Conservation (phyloP, 2,113 vertebrate genomes). For the Micromys minutus region DNA sequence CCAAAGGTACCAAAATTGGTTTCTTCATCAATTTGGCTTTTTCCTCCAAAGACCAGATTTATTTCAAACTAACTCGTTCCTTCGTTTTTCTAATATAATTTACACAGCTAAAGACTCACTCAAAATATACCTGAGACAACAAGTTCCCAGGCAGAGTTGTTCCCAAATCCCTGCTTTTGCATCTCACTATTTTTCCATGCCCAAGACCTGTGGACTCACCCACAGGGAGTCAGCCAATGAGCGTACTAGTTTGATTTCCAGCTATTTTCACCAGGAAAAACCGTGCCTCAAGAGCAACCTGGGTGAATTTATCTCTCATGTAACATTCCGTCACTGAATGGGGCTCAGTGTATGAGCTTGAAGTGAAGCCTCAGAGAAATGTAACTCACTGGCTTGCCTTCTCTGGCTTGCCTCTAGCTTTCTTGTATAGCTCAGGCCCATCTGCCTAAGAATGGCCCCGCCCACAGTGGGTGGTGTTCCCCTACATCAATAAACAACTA, state of each 20-base stretch:
- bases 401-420: not conserved
- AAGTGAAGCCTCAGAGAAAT: not conserved
- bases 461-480: too few species aligned
- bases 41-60: not conserved
- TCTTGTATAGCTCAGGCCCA: not conserved
- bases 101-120: not conserved
- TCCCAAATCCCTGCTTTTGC: not conserved
- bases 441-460: not conserved
- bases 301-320: not conserved
- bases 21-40: not conserved
- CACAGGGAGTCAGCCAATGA: not conserved
- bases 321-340: not conserved
- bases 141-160: not conserved
- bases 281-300: not conserved
- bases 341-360: too few species aligned
- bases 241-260: not conserved
- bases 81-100: not conserved
- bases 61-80: not conserved
- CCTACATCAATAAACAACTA: not conserved
- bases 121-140: not conserved
- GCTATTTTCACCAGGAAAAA: not conserved
- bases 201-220: not conserved
- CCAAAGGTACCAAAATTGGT: not conserved
- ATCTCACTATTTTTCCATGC: too few species aligned
- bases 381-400: not conserved